phyloP scores from a whole-genome alignment of 2,113 vertebrate species.

The Plotosus lineatus region DNA sequence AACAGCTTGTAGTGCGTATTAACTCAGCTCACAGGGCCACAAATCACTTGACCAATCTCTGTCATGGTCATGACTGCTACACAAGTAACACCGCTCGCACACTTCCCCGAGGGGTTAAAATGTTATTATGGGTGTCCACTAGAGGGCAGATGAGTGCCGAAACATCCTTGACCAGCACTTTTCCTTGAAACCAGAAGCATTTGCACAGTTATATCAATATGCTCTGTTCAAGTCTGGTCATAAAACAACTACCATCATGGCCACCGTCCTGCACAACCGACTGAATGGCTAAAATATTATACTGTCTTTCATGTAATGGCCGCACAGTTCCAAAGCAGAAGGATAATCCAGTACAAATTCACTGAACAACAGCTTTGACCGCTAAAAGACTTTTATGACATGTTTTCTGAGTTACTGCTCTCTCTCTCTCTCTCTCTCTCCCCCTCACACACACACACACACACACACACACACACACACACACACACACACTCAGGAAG shows the following conservation, averaged over 20 bases:
- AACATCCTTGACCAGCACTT: neutral
- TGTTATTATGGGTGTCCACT: neutral
- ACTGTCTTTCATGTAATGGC: neutral
- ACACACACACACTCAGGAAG: neutral
- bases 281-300: neutral
- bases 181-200: neutral
- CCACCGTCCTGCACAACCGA: neutral
- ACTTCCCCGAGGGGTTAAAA: neutral
- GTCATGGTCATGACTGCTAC: neutral
- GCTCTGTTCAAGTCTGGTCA: neutral
- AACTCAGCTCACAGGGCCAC: no score
- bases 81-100: neutral
- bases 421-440: neutral
- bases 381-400: neutral
- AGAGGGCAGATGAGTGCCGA: neutral
- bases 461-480: slow-evolving; percentile 8
- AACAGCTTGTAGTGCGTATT: no score
- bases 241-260: neutral
- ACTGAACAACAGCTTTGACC: neutral
- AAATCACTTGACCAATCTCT: no score
- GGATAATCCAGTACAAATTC: neutral
- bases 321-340: neutral
- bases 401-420: neutral
- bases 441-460: neutral
- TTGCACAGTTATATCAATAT: neutral